Percentiles rank a stretch among this genome's conserved stretches.
phyloP scores from a whole-genome alignment of 2,888 invertebrate species.

The Trichopria drosophilae region DNA sequence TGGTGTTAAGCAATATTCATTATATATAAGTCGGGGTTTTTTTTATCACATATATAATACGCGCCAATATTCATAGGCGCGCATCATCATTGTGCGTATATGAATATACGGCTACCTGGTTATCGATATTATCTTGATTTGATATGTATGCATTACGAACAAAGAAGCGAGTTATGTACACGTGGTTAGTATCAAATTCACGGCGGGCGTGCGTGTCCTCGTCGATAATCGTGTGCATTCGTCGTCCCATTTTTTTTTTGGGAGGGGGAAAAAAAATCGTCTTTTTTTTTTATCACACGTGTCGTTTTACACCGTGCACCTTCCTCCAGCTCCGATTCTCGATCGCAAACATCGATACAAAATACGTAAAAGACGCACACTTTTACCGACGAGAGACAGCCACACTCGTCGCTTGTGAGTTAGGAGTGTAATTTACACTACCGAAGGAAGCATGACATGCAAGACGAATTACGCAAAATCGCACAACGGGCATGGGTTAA shows the following conservation, averaged over 20 bases:
- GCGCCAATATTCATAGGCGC: too few relatives aligned
- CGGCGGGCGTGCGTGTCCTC: constrained; percentile 29
- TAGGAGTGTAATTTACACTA: constrained; percentile 51
- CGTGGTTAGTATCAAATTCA: constrained; percentile 55
- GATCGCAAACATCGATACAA: too few relatives aligned
- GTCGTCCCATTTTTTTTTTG: neutral
- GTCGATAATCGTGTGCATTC: neutral
- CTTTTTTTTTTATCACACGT: too few relatives aligned
- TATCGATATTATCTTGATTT: too few relatives aligned
- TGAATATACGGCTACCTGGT: too few relatives aligned
- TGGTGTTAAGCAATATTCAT: too few relatives aligned
- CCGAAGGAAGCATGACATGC: constrained; percentile 59
- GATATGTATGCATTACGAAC: constrained; percentile 55
- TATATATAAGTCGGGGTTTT: too few relatives aligned
- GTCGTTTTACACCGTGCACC: too few relatives aligned
- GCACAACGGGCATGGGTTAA: constrained; percentile 46
- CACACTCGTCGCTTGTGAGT: constrained; percentile 43
- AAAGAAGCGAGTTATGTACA: constrained; percentile 59
- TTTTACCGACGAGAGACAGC: constrained; percentile 30
- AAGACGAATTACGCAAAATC: constrained; percentile 57
- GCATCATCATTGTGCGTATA: too few relatives aligned
- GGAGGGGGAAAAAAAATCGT: too few relatives aligned
- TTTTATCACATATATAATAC: too few relatives aligned
- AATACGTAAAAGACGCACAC: neutral
- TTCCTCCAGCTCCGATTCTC: too few relatives aligned